phyloP scores from a whole-genome alignment of 2,888 invertebrate species.

The Labia minor region DNA sequence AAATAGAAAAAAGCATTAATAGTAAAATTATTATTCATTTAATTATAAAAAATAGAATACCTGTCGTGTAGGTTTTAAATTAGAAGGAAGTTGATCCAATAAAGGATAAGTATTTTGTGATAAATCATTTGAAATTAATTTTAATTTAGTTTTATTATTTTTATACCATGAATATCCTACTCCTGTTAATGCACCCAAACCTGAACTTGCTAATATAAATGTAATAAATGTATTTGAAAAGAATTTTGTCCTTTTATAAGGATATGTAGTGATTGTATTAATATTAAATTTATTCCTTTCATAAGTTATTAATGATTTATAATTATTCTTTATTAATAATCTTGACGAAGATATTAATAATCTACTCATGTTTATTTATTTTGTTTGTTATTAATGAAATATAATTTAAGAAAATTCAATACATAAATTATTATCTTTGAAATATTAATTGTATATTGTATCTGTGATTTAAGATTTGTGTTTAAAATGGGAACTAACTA shows the following conservation, averaged over 20 bases:
- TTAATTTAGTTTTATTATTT: not conserved
- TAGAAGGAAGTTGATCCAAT: not conserved
- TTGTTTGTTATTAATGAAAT: too few relatives aligned
- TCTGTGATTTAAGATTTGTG: too few relatives aligned
- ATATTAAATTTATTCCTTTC: not conserved
- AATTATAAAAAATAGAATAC: not conserved
- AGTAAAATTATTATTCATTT: too few relatives aligned
- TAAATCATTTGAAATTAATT: not conserved
- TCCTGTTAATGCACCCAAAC: not conserved
- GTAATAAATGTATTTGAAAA: not conserved
- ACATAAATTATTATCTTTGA: too few relatives aligned
- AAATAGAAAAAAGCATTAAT: not conserved
- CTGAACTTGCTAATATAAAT: not conserved
- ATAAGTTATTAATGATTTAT: too few relatives aligned
- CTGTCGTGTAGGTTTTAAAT: not conserved
- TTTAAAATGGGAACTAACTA: too few relatives aligned
- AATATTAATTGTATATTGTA: too few relatives aligned
- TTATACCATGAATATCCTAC: not conserved
- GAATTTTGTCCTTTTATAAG: not conserved
- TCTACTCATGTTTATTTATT: too few relatives aligned
- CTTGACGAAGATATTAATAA: too few relatives aligned
- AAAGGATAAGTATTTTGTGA: not conserved
- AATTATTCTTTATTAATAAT: too few relatives aligned
- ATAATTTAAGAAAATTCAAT: too few relatives aligned
- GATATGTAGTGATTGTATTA: not conserved